Evolutionary conservation across 2,888 invertebrate species (phyloP).

Genomic region (Chrysina gloriosa): DNA sequence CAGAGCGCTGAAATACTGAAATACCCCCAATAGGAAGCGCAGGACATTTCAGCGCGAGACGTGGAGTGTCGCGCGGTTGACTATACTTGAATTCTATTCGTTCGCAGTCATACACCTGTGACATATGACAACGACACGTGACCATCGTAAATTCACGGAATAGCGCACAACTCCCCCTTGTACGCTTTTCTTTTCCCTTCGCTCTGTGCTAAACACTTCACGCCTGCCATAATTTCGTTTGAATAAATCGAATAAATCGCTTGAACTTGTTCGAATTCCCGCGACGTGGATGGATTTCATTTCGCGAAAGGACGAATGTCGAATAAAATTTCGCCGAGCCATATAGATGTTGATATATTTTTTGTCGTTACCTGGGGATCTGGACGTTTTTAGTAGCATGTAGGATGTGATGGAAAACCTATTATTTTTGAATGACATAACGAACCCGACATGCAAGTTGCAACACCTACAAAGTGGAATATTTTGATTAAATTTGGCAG

Average conservation of each 20-base stretch:
- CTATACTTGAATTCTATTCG: slow-evolving; percentile 39
- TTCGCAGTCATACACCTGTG: slow-evolving; percentile 41
- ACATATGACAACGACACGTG: slow-evolving; percentile 41
- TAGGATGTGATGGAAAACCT: too few species aligned
- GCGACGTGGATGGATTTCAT: slow-evolving; percentile 19
- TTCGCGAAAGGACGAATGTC: not conserved
- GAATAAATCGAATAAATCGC: slow-evolving; percentile 34
- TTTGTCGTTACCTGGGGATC: too few species aligned
- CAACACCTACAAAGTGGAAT: too few species aligned
- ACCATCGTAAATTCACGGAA: slow-evolving; percentile 36
- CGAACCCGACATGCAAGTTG: too few species aligned
- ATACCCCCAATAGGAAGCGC: not conserved
- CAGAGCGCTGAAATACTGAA: slow-evolving; percentile 10
- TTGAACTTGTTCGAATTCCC: slow-evolving; percentile 17
- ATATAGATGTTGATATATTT: not conserved
- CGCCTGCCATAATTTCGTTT: slow-evolving; percentile 34
- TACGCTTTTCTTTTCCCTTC: not conserved
- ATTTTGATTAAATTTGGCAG: too few species aligned
- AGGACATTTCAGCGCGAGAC: slow-evolving; percentile 1
- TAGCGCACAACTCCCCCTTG: slow-evolving; percentile 10
- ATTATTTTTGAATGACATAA: too few species aligned
- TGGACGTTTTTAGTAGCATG: too few species aligned
- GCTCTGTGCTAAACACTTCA: slow-evolving; percentile 24
- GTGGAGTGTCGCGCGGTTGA: slow-evolving; percentile 23
- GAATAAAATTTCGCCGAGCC: not conserved